These are phyloP conservation scores for Zaprionus lineosus DNA, from an alignment of 2,888 invertebrate species.

Conservation along the genomic window DNA sequence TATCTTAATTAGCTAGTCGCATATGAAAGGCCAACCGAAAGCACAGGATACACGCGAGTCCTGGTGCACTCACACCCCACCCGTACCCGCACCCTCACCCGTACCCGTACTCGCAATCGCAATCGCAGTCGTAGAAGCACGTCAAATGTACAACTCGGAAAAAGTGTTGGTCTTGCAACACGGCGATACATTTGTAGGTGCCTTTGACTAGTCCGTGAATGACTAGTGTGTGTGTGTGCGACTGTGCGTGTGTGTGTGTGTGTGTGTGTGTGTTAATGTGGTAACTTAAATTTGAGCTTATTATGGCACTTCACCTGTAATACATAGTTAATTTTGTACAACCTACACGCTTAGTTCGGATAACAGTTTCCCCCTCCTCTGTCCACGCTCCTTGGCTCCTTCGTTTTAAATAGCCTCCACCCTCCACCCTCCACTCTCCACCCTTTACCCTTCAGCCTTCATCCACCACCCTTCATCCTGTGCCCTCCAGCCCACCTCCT, in stretches of 20 bases:
- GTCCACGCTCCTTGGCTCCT: no score
- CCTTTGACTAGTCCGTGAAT: no score
- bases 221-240: slow-evolving; percentile 12
- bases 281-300: slow-evolving; percentile 61
- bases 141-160: slow-evolving; percentile 18
- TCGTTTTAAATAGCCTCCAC: no score
- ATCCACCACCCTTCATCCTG: neutral
- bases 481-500: neutral
- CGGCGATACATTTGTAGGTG: slow-evolving; percentile 9
- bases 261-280: slow-evolving; percentile 52
- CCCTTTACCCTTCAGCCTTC: no score
- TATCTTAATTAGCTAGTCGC: slow-evolving; percentile 77
- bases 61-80: slow-evolving; percentile 3
- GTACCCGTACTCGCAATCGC: neutral
- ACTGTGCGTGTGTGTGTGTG: slow-evolving; percentile 19
- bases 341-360: slow-evolving; percentile 56
- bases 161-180: slow-evolving; percentile 3
- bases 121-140: no score
- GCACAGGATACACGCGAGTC: slow-evolving; percentile 2
- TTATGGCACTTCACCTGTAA: slow-evolving; percentile 70
- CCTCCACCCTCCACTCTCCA: no score
- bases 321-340: slow-evolving; percentile 63
- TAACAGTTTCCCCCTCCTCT: no score
- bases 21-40: slow-evolving; percentile 37
- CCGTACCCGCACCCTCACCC: neutral